A percentile compares a stretch with the other conserved stretches of the same genome.
phyloP scores from a whole-genome alignment of 1,140 invertebrate genomes.

The Watersipora subatra region DNA sequence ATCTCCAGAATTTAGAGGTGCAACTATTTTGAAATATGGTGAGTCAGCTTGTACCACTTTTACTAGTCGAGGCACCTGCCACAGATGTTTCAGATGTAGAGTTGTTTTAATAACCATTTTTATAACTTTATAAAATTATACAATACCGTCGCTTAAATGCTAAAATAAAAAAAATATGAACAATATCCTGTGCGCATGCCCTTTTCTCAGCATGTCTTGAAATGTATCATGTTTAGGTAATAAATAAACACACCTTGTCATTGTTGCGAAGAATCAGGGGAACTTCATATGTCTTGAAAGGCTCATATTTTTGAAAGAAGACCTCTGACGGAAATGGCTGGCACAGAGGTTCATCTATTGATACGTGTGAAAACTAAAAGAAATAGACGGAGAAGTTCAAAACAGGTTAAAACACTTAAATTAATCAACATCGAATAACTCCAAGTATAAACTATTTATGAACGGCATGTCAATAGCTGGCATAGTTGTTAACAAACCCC shows the following conservation, averaged over 20 bases:
- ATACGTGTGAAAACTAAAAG: constrained; percentile 31
- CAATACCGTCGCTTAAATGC: too few relatives aligned
- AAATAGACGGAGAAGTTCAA: constrained; percentile 8
- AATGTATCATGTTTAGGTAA: neutral
- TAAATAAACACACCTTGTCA: constrained; percentile 32
- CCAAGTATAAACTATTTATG: neutral
- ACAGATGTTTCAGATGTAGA: constrained; percentile 7
- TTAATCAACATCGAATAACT: neutral
- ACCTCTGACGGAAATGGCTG: constrained; percentile 41
- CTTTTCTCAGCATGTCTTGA: too few relatives aligned
- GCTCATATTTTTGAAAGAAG: constrained; percentile 39
- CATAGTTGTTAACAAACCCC: too few relatives aligned
- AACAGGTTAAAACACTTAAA: neutral
- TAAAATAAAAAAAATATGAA: too few relatives aligned
- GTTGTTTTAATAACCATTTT: too few relatives aligned
- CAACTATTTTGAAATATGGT: constrained; percentile 40
- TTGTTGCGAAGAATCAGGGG: constrained; percentile 38
- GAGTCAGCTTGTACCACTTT: constrained; percentile 38
- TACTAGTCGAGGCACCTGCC: constrained; percentile 37
- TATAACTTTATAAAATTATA: too few relatives aligned
- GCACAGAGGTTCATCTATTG: constrained; percentile 40
- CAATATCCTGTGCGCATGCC: too few relatives aligned
- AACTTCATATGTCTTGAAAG: constrained; percentile 37
- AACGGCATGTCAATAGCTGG: too few relatives aligned
- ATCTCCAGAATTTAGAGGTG: constrained; percentile 33